Percentiles rank a stretch among this genome's conserved stretches.
Evolutionary conservation across 1,140 invertebrate genomes (phyloP).

Genomic region (Monochamus saltuarius): DNA sequence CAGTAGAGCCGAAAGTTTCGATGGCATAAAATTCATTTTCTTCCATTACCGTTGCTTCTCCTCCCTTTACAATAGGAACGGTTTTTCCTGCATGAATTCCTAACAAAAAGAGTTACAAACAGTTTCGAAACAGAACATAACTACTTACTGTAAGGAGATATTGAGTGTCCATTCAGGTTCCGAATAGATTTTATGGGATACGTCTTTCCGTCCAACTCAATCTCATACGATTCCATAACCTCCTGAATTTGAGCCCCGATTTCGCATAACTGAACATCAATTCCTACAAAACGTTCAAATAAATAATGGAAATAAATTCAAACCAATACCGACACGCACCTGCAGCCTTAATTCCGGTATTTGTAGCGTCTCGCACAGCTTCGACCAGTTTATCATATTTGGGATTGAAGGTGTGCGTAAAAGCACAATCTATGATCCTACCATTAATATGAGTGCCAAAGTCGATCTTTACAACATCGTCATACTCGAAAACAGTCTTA

Average conservation of each 20-base stretch:
- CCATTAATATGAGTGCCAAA: conserved; percentile 99
- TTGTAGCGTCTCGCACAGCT: conserved; percentile 96
- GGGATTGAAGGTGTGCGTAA: conserved; percentile 94
- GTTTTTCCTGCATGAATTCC: conserved; percentile 99
- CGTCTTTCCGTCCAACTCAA: conserved; percentile 95
- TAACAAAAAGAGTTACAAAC: conserved; percentile 41
- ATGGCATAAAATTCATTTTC: conserved; percentile 99
- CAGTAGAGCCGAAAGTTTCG: conserved; percentile 99
- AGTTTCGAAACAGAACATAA: neutral
- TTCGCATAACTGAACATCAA: conserved; percentile 97
- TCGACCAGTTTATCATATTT: conserved; percentile 95
- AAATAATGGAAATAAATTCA: neutral
- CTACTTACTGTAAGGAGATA: conserved; percentile 86
- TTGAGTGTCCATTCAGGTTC: conserved; percentile 98
- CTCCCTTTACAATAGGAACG: conserved; percentile 98
- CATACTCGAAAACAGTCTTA: conserved; percentile 88
- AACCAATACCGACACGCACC: conserved; percentile 24
- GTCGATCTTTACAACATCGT: conserved; percentile 99
- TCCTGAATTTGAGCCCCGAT: conserved; percentile 98
- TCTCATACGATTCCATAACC: conserved; percentile 99
- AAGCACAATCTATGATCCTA: conserved; percentile 98
- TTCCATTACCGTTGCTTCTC: conserved; percentile 97
- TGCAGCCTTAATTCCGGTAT: conserved; percentile 87
- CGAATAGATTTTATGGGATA: conserved; percentile 97
- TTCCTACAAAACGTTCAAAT: conserved; percentile 61